Conservation (phyloP, 2,797 vertebrate genomes). For the Periophthalmus magnuspinnatus region DNA sequence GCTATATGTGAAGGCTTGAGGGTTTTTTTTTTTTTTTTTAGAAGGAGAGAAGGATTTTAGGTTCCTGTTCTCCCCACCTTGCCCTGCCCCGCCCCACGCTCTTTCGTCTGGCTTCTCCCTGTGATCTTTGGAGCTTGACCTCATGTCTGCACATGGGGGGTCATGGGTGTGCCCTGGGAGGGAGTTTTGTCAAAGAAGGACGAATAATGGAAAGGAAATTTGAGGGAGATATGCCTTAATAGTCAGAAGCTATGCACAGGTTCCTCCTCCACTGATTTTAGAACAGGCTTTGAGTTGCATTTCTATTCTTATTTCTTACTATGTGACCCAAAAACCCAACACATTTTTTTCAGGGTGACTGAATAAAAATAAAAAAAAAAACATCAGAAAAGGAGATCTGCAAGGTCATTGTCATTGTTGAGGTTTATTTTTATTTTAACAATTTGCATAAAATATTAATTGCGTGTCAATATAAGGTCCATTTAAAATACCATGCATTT, state of each 20-base stretch:
- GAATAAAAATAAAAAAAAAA: too few relatives aligned
- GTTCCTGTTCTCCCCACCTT: constrained; percentile 50
- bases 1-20: constrained; percentile 67
- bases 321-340: neutral
- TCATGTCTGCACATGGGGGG: constrained; percentile 78
- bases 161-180: constrained; percentile 65
- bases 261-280: constrained; percentile 32
- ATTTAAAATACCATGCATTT: neutral
- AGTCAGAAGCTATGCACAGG: constrained; percentile 46
- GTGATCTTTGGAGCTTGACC: constrained; percentile 84
- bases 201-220: constrained; percentile 61
- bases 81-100: constrained; percentile 24
- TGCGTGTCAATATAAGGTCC: neutral
- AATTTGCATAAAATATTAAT: neutral
- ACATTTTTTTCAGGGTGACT: neutral
- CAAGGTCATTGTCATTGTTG: constrained; percentile 2
- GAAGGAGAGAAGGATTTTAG: constrained; percentile 67
- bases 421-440: neutral
- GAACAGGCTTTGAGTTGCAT: constrained; percentile 15
- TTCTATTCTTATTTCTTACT: constrained; percentile 3
- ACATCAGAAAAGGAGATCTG: neutral
- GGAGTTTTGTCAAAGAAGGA: constrained; percentile 37
- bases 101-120: constrained; percentile 73
- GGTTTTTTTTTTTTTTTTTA: constrained; percentile 65
- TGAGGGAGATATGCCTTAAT: constrained; percentile 51